Evolutionary conservation across 2,888 invertebrate species (phyloP), one percentile per base, ranked within the genome.

Genomic region (Limnephilus auricula): DNA sequence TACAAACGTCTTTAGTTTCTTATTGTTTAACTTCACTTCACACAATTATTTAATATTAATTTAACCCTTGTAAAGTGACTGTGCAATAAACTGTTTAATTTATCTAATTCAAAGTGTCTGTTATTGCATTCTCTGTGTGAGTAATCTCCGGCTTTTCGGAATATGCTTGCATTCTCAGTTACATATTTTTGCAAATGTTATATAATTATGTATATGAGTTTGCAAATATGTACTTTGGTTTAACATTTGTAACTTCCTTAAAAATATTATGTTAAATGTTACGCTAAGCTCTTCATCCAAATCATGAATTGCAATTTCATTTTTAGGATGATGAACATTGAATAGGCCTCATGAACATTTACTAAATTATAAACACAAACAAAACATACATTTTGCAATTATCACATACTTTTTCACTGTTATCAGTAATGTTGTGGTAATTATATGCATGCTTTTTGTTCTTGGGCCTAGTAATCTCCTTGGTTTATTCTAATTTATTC

Each of bases 121-220:
- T 65, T 65, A 65, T 65, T 65, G 65, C 65, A 65, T n/a, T 65
- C 2, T 9, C 25, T 65, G 65, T 65, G 65, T n/a, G n/a, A 65
- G 65, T 65, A 65, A 65, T 65, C 65, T 65, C 65, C 65, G 65
- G 65, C 65, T 65, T 65, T 65, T 65, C 65, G 65, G 65, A 65
- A 65, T 65, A 65, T 65, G 65, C 65, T 65, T 65, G 65, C 65
- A 65, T 65, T 65, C 25, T 65, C 25, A 65, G 2, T 65, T 65
- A n/a, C 25, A 65, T 65, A 25, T n/a, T 65, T n/a, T 65, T 65
- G 65, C 65, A 65, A 65, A 65, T n/a, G 65, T 65, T 65, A 65
- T 65, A 65, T 65, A 25, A n/a, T 65, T 65, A 25, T 65, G 65
- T 65, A 65, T 65, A 65, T 25, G n/a, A 25, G 9, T 65, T 65